Evolutionary conservation across 1,140 invertebrate genomes (phyloP), one percentile per base, ranked within the genome.

Genomic region (Ctenoplectra terminalis): DNA sequence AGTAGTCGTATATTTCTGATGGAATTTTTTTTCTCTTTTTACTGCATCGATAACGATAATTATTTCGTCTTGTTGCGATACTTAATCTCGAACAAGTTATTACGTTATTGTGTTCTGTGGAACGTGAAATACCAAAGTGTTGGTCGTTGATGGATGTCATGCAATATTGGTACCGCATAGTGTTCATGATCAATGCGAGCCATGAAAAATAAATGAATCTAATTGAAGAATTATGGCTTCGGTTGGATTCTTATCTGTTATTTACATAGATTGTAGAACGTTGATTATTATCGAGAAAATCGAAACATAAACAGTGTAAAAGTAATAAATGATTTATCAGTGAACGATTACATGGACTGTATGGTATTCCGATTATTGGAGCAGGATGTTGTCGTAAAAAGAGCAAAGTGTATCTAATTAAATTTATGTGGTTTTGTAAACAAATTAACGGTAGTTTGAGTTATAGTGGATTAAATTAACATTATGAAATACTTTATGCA

Each of bases 1-100:
- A 40, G 40, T 13, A 17, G 15, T 48, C 2, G 2, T 48, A 13
- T 1, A 17, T 48, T 48, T 48, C 3, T 48, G 2, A 15, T 48
- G 11, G 46, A 48, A 1, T 17, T 7, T 13, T 17, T 48, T 13
- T 48, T 48, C 40, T 11, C 2, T 48, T 48, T 48, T 23, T 23
- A 17, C 23, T 29, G 50, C 23, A 40, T 40, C 50, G 69, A 56
- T 56, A n/a, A 40, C 8, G 34, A 71, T 71, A 71, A 71, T 71
- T 56, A 31, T 9, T 37, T 7, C 34, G 67, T 34, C 50, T 70
- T 2, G 67, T 26, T n/a, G 11, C 31, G 50, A 54, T 34, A 54
- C 9, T 54, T 37, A 3, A 13, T 37, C 50, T 50, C 11, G 34
- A 20, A 34, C 34, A n/a, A 52, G 50, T 8, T 52, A 23, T 52